Conservation (phyloP, 1,140 invertebrate species). For the Centruroides vittatus region DNA sequence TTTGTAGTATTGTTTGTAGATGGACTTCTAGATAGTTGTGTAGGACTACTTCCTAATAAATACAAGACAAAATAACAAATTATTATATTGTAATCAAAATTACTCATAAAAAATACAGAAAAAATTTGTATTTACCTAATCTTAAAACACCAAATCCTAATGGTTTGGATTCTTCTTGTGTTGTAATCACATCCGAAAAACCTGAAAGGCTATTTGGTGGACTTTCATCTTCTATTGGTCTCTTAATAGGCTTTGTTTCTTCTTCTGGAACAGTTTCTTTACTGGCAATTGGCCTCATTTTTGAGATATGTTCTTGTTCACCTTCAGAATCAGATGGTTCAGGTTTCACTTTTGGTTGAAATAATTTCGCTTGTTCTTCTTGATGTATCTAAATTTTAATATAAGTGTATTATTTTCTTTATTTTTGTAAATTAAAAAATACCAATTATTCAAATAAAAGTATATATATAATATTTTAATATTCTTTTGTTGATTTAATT, state of each 20-base stretch:
- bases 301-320: background rate
- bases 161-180: slow-evolving; percentile 6
- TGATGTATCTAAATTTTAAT: background rate
- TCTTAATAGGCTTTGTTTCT: background rate
- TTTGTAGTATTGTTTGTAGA: background rate
- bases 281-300: slow-evolving; percentile 2
- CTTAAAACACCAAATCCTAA: slow-evolving; percentile 11
- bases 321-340: background rate
- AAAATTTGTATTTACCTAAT: background rate
- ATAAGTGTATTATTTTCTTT: too few relatives aligned
- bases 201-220: slow-evolving; percentile 18
- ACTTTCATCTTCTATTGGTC: slow-evolving; percentile 12
- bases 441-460: too few relatives aligned
- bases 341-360: slow-evolving; percentile 10
- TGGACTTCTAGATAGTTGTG: slow-evolving; percentile 6
- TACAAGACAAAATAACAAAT: background rate
- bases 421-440: too few relatives aligned
- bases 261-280: slow-evolving; percentile 2
- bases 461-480: too few relatives aligned
- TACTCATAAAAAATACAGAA: too few relatives aligned
- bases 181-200: slow-evolving; percentile 15
- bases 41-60: slow-evolving; percentile 9
- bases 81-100: too few relatives aligned
- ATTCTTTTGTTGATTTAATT: too few relatives aligned
- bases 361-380: slow-evolving; percentile 14